Percentiles rank a stretch among this genome's conserved stretches.
phyloP scores from a whole-genome alignment of 2,113 vertebrate species.

The Dicrurus megarhynchus region DNA sequence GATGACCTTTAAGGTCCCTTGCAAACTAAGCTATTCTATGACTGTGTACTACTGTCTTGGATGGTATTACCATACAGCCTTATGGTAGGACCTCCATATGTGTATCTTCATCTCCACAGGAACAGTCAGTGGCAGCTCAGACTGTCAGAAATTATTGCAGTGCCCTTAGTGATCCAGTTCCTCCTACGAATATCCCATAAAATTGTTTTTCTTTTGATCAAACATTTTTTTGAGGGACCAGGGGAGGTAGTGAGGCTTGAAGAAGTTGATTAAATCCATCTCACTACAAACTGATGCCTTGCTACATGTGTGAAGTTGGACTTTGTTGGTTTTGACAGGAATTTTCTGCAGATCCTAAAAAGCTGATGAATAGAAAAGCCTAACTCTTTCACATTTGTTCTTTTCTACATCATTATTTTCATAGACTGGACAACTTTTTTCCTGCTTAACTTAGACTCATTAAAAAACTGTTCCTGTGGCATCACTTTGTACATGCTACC shows the following conservation, averaged over 20 bases:
- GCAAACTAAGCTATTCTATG: neutral
- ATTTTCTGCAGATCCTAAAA: neutral
- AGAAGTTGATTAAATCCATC: neutral
- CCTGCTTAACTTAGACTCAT: neutral
- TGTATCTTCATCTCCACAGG: neutral
- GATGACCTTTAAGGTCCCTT: neutral
- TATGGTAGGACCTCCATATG: neutral
- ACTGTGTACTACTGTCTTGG: neutral
- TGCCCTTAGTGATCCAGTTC: neutral
- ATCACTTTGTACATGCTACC: neutral
- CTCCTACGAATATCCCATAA: neutral
- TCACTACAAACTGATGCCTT: neutral
- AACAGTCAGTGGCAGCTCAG: neutral
- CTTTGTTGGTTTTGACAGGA: neutral
- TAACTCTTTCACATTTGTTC: neutral
- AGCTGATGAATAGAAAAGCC: neutral
- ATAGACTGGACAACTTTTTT: neutral
- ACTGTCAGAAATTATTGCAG: neutral
- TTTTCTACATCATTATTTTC: neutral
- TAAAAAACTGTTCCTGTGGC: neutral
- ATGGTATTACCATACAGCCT: neutral
- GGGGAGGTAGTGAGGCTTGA: neutral
- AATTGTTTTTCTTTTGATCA: neutral
- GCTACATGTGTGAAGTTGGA: neutral
- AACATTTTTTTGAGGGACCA: neutral